Percentiles rank a stretch among this genome's conserved stretches.
Evolutionary conservation across 2,888 invertebrate genomes (phyloP).

Genomic region (Nyleta sp.): DNA sequence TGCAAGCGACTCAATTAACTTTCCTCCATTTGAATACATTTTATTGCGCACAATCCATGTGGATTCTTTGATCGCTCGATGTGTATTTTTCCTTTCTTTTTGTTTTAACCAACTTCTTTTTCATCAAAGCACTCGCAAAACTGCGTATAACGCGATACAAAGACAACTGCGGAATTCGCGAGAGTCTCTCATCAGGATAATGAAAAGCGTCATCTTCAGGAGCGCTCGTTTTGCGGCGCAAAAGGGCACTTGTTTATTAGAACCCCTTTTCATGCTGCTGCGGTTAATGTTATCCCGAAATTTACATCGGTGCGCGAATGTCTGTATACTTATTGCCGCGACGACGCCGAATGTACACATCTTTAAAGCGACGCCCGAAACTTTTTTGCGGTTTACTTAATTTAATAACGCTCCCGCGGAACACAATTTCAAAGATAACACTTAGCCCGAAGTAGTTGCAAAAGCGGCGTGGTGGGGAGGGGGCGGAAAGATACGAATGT

Average conservation of each 20-base stretch:
- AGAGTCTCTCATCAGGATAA: constrained; percentile 33
- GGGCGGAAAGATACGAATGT: constrained; percentile 42
- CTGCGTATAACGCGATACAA: constrained; percentile 10
- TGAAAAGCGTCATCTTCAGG: constrained; percentile 14
- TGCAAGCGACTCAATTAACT: too few relatives aligned
- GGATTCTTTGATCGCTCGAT: too few relatives aligned
- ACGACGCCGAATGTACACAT: constrained; percentile 20
- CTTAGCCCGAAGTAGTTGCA: constrained; percentile 69
- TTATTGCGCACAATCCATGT: too few relatives aligned
- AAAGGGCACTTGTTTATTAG: constrained; percentile 28
- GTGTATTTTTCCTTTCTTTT: too few relatives aligned
- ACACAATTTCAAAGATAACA: constrained; percentile 78
- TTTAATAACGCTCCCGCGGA: constrained; percentile 76
- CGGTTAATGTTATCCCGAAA: constrained; percentile 7
- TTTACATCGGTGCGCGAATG: constrained; percentile 36
- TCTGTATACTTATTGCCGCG: constrained; percentile 31
- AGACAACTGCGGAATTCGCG: constrained; percentile 2
- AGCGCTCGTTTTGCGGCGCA: constrained; percentile 4
- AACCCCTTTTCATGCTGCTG: background rate
- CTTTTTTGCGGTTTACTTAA: constrained; percentile 74
- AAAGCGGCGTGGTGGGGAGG: background rate
- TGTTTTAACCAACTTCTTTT: too few relatives aligned
- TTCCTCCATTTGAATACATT: too few relatives aligned
- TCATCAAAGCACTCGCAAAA: too few relatives aligned
- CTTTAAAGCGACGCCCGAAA: constrained; percentile 56